A percentile compares a stretch with the other conserved stretches of the same genome.
Conservation (phyloP, 2,888 invertebrate species). For the Ichneumoninae sp. region DNA sequence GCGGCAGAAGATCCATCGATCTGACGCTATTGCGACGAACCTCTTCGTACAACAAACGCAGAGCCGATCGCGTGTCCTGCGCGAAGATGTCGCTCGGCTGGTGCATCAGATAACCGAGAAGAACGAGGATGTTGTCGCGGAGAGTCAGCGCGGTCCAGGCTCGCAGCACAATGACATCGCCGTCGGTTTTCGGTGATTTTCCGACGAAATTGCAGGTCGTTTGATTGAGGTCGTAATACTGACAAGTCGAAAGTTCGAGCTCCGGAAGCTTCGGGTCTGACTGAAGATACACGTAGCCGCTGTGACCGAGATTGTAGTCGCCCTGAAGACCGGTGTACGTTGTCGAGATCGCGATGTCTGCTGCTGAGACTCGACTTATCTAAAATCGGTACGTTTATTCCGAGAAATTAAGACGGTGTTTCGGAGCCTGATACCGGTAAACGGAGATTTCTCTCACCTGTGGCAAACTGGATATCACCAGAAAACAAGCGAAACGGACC, state of each 20-base stretch:
- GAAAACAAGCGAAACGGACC: background rate
- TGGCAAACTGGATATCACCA: constrained; percentile 20
- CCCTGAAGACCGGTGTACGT: constrained; percentile 59
- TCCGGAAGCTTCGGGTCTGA: constrained; percentile 49
- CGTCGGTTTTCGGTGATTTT: constrained; percentile 63
- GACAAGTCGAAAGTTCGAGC: constrained; percentile 66
- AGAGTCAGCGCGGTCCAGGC: constrained; percentile 72
- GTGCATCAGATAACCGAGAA: constrained; percentile 73
- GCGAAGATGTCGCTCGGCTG: constrained; percentile 67
- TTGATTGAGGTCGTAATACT: constrained; percentile 69
- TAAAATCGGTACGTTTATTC: constrained; percentile 33
- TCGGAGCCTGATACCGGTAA: background rate
- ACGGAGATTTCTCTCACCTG: constrained; percentile 49
- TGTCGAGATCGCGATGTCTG: constrained; percentile 25
- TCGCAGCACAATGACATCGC: constrained; percentile 68
- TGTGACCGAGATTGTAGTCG: constrained; percentile 65
- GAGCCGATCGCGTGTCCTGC: constrained; percentile 67
- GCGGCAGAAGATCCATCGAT: constrained; percentile 70
- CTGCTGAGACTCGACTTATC: constrained; percentile 24
- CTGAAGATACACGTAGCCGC: constrained; percentile 61
- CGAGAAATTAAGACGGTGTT: background rate
- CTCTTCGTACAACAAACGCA: constrained; percentile 70
- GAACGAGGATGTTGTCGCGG: constrained; percentile 72
- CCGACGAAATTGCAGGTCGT: constrained; percentile 68
- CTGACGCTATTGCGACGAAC: constrained; percentile 70